Percentiles rank a stretch among this genome's conserved stretches.
Evolutionary conservation across 2,888 invertebrate species (phyloP).

Genomic region (Aethes cnicana): DNA sequence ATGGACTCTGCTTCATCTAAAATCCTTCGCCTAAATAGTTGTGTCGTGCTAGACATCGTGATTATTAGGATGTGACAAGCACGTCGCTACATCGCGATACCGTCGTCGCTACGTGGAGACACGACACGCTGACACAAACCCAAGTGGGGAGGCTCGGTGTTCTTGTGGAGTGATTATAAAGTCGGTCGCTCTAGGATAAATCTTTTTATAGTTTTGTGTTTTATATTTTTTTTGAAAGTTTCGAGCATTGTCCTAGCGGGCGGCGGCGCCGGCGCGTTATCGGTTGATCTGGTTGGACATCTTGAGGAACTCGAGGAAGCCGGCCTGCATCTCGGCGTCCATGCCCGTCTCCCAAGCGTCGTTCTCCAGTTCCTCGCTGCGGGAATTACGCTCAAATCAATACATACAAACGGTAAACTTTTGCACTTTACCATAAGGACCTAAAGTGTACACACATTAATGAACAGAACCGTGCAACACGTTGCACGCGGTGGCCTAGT

Average conservation of each 20-base stretch:
- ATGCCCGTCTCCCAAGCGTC: constrained; percentile 79
- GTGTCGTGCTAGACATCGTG: too few relatives aligned
- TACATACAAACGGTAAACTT: too few relatives aligned
- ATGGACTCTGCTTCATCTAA: too few relatives aligned
- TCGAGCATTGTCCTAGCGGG: constrained; percentile 52
- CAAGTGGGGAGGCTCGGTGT: constrained; percentile 25
- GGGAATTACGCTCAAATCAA: constrained; percentile 10
- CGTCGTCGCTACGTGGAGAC: too few relatives aligned
- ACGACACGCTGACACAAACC: too few relatives aligned
- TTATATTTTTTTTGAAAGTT: constrained; percentile 66
- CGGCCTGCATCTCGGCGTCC: constrained; percentile 78
- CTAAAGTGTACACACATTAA: not conserved
- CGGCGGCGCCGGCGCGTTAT: constrained; percentile 58
- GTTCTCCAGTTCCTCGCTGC: constrained; percentile 74
- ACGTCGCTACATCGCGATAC: too few relatives aligned
- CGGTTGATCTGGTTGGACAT: constrained; percentile 80
- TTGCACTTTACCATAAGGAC: too few relatives aligned
- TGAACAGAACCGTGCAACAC: too few relatives aligned
- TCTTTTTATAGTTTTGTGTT: constrained; percentile 72
- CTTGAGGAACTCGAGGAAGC: constrained; percentile 78
- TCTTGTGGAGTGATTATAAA: constrained; percentile 44
- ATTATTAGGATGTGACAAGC: too few relatives aligned
- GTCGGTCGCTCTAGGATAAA: constrained; percentile 50
- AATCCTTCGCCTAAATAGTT: too few relatives aligned
- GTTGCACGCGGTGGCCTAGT: too few relatives aligned